These are phyloP conservation scores for Ectropis grisescens DNA, from an alignment of 1,140 invertebrate genomes.

Conservation along the genomic window DNA sequence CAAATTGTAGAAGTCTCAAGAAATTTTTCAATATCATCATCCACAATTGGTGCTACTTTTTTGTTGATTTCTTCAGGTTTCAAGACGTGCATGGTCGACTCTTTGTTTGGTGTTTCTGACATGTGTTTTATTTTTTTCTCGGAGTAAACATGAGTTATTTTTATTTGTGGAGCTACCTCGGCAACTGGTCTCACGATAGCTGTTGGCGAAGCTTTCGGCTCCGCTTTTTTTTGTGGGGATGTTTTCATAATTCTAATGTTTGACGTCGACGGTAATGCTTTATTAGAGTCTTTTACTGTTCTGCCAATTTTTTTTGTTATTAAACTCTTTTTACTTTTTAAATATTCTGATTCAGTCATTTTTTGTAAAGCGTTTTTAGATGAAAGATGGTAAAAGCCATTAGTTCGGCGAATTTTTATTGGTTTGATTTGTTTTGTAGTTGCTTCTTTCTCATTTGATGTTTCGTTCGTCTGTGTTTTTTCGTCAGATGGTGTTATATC, in stretches of 20 bases:
- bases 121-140: too few species aligned
- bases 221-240: too few species aligned
- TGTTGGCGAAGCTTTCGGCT: too few species aligned
- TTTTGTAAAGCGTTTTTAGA: too few species aligned
- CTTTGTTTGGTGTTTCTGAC: conserved; percentile 7
- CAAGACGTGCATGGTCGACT: conserved; percentile 49
- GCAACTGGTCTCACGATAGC: too few species aligned
- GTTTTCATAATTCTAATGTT: too few species aligned
- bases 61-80: conserved; percentile 63
- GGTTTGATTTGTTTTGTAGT: conserved; percentile 25
- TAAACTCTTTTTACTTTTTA: too few species aligned
- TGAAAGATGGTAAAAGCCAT: conserved; percentile 30
- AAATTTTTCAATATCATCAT: conserved; percentile 35
- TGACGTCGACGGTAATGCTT: too few species aligned
- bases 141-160: conserved; percentile 16
- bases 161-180: conserved; percentile 31
- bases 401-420: conserved; percentile 42
- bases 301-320: too few species aligned
- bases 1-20: conserved; percentile 18
- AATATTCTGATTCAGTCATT: too few species aligned
- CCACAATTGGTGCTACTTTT: conserved; percentile 19
- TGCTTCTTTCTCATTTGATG: background rate
- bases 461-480: background rate
- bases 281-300: too few species aligned
- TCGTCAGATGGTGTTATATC: background rate